Evolutionary conservation across 2,113 vertebrate genomes (phyloP).

Genomic region (Silurus meridionalis): DNA sequence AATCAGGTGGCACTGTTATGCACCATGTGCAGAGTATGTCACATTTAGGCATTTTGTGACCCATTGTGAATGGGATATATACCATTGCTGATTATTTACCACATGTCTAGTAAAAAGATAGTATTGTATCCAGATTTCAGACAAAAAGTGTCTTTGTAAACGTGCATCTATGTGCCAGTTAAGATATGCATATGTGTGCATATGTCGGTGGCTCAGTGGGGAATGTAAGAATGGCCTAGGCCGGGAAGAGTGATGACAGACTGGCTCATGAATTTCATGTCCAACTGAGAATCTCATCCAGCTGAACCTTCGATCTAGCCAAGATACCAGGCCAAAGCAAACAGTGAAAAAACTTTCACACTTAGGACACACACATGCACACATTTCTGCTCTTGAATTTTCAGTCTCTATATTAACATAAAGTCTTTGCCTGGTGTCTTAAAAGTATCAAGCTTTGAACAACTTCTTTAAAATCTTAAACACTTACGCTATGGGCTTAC

Average conservation of each 20-base stretch:
- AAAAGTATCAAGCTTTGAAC: neutral
- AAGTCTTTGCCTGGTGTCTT: neutral
- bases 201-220: conserved; percentile 18
- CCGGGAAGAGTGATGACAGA: conserved; percentile 37
- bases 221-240: conserved; percentile 24
- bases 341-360: conserved; percentile 39
- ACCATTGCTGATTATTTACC: neutral
- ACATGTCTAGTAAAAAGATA: neutral
- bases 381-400: neutral
- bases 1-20: neutral
- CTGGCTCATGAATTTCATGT: conserved; percentile 47
- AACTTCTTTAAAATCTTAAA: neutral
- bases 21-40: neutral
- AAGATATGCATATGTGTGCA: neutral
- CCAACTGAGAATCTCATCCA: conserved; percentile 45
- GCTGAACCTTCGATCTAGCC: conserved; percentile 24
- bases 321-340: conserved; percentile 30
- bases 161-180: neutral
- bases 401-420: neutral
- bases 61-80: neutral
- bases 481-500: neutral
- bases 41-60: neutral
- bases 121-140: neutral
- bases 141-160: neutral
- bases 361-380: conserved; percentile 25